Evolutionary conservation across 2,113 vertebrate species (phyloP).

Genomic region (Motacilla alba): DNA sequence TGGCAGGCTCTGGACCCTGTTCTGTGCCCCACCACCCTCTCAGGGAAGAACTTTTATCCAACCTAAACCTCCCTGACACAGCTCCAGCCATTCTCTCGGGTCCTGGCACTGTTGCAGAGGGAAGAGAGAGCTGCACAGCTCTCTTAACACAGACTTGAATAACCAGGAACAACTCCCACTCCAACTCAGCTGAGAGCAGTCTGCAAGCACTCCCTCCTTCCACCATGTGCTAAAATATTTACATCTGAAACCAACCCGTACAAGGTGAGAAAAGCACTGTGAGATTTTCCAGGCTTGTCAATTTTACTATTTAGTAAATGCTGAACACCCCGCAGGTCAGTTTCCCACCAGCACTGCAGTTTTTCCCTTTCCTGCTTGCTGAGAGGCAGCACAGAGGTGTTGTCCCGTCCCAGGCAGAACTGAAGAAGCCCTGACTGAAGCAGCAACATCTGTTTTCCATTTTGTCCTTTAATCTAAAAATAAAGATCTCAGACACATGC

Average conservation of each 20-base stretch:
- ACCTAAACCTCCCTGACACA: not conserved
- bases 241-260: not conserved
- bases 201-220: not conserved
- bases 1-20: not conserved
- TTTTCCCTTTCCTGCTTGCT: not conserved
- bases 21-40: not conserved
- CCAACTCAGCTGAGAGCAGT: not conserved
- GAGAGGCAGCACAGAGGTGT: slow-evolving; percentile 5
- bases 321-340: not conserved
- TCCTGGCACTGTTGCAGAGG: not conserved
- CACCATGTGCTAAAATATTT: not conserved
- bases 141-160: not conserved
- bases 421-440: not conserved
- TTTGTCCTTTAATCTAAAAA: slow-evolving; percentile 61
- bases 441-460: slow-evolving; percentile 65
- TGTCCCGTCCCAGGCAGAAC: not conserved
- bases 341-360: not conserved
- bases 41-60: not conserved
- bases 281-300: not conserved
- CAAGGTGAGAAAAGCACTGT: not conserved
- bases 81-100: not conserved
- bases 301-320: not conserved
- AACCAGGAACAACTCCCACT: not conserved
- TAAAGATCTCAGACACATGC: slow-evolving; percentile 47
- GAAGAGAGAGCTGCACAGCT: not conserved